Conservation (phyloP, 1,140 invertebrate species). For the Wasmannia auropunctata region DNA sequence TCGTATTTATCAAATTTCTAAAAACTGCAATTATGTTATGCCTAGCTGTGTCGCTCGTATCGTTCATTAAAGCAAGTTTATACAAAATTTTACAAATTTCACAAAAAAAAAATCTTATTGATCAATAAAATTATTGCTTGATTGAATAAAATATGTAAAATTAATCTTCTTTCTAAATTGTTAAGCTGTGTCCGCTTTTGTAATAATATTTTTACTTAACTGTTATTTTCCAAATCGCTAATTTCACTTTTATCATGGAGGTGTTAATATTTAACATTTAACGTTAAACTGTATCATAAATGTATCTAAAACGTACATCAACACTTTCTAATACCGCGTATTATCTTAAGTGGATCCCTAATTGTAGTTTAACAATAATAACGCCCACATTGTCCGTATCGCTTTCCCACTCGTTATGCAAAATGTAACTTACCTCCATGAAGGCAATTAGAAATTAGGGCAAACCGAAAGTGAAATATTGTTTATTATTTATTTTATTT, state of each 20-base stretch:
- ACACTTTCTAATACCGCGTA: constrained; percentile 35
- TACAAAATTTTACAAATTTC: not conserved
- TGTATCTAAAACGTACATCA: constrained; percentile 39
- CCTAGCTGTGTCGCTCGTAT: not conserved
- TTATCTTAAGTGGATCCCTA: not conserved
- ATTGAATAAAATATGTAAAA: not conserved
- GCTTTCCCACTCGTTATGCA: constrained; percentile 11
- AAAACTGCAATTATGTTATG: not conserved
- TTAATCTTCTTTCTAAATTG: not conserved
- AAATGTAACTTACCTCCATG: not conserved
- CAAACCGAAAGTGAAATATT: constrained; percentile 5
- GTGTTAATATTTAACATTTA: constrained; percentile 22
- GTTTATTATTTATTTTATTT: not conserved
- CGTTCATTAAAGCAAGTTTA: not conserved
- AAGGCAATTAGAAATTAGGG: constrained; percentile 29
- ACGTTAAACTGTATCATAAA: constrained; percentile 28
- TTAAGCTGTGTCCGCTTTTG: not conserved
- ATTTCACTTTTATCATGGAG: not conserved
- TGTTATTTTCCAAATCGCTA: constrained; percentile 6
- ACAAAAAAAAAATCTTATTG: not conserved
- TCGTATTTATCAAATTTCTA: not conserved
- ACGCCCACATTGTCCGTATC: not conserved
- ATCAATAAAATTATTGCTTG: not conserved
- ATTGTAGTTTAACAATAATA: constrained; percentile 41
- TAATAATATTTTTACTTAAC: constrained; percentile 5